phyloP scores from a whole-genome alignment of 2,888 invertebrate species.

The Stramonita haemastoma region DNA sequence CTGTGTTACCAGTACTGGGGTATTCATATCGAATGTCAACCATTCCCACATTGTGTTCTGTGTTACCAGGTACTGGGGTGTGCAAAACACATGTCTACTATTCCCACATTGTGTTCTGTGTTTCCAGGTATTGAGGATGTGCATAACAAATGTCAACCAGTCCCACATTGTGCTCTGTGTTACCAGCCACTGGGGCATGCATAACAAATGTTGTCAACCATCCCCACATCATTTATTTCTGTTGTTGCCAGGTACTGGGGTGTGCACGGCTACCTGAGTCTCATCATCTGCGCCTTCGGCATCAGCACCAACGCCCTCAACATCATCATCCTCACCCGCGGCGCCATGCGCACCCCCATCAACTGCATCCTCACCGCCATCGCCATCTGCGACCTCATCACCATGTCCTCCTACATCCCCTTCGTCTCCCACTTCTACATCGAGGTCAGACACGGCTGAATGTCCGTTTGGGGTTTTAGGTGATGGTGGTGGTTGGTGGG shows the following conservation, averaged over 20 bases:
- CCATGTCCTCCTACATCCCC: constrained; percentile 93
- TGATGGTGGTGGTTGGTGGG: too few species aligned
- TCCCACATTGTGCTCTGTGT: background rate
- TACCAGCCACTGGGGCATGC: constrained; percentile 78
- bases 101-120: background rate
- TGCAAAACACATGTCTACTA: background rate
- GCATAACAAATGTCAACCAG: background rate
- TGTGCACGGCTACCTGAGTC: constrained; percentile 90
- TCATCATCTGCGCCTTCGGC: constrained; percentile 92
- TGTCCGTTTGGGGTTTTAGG: too few species aligned
- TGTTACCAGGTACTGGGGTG: too few species aligned
- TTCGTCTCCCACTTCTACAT: constrained; percentile 84
- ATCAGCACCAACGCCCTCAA: constrained; percentile 93
- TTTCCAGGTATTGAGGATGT: too few species aligned
- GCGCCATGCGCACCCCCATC: constrained; percentile 92
- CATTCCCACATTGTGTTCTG: too few species aligned
- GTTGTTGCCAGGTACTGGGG: constrained; percentile 54
- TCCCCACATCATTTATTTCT: background rate
- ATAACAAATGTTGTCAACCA: constrained; percentile 72
- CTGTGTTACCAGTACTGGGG: too few species aligned
- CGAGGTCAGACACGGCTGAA: background rate
- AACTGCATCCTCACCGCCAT: constrained; percentile 90
- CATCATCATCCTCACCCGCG: constrained; percentile 88
- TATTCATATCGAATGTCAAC: too few species aligned
- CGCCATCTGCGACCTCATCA: constrained; percentile 93